Evolutionary conservation across 2,113 vertebrate species (phyloP).

Genomic region (Labrus mixtus): DNA sequence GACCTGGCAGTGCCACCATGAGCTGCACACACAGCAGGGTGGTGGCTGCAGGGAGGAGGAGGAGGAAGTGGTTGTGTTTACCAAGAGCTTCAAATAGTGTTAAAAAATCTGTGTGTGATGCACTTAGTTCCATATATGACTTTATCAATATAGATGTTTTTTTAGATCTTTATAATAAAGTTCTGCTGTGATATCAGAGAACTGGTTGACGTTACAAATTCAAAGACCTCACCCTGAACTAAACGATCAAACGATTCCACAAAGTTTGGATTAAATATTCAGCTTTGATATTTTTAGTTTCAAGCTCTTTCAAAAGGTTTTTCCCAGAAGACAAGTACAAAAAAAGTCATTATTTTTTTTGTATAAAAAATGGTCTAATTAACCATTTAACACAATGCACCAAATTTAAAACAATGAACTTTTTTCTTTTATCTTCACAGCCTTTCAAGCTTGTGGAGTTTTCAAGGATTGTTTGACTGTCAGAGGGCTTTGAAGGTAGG

Average conservation of each 20-base stretch:
- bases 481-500: slow-evolving; percentile 4
- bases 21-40: slow-evolving; percentile 45
- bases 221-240: background rate
- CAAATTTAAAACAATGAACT: background rate
- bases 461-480: background rate
- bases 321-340: background rate
- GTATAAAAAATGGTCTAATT: background rate
- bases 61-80: slow-evolving; percentile 37
- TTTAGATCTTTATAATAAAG: background rate
- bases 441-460: background rate
- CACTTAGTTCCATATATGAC: background rate
- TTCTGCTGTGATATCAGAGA: background rate
- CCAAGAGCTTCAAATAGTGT: slow-evolving; percentile 57
- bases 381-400: slow-evolving; percentile 3
- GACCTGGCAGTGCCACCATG: slow-evolving; percentile 68
- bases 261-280: background rate
- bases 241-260: background rate
- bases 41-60: slow-evolving; percentile 2
- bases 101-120: background rate
- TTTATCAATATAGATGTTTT: slow-evolving; percentile 5
- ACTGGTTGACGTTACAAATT: background rate
- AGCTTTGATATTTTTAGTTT: background rate
- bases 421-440: background rate
- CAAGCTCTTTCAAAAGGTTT: background rate
- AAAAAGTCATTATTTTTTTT: background rate